phyloP scores from a whole-genome alignment of 2,113 vertebrate species.

The Aspidoscelis tigris region DNA sequence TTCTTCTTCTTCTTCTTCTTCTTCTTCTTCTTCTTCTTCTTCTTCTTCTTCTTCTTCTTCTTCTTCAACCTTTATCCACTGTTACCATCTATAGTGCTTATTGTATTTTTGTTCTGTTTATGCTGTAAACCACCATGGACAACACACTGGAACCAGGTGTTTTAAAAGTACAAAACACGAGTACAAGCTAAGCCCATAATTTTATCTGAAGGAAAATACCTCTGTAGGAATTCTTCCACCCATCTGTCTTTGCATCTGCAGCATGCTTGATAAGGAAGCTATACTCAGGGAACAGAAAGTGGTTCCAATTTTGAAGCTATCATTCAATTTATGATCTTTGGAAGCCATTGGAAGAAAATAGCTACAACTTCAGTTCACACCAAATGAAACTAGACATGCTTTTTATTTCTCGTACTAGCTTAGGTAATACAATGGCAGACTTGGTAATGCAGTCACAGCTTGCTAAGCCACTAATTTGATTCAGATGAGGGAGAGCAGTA shows the following conservation, averaged over 20 bases:
- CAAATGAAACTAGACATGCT: background rate
- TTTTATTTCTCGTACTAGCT: background rate
- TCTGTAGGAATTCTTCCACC: background rate
- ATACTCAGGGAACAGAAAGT: background rate
- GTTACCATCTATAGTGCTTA: too few species aligned
- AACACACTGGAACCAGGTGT: too few species aligned
- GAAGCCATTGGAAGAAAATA: constrained; percentile 2
- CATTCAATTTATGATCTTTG: constrained; percentile 1
- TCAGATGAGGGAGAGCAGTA: constrained; percentile 43
- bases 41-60: too few species aligned
- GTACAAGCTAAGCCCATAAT: background rate
- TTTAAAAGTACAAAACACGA: background rate
- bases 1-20: too few species aligned
- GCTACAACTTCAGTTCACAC: background rate
- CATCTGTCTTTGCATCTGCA: background rate
- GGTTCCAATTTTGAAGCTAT: constrained; percentile 12
- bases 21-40: too few species aligned
- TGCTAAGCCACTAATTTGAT: constrained; percentile 46
- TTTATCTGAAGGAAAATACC: background rate
- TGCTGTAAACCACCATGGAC: too few species aligned
- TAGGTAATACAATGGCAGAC: constrained; percentile 12
- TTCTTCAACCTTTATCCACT: too few species aligned
- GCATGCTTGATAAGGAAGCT: background rate
- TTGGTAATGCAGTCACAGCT: constrained; percentile 35
- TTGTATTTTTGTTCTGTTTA: too few species aligned